Evolutionary conservation across 2,888 invertebrate species (phyloP).

Genomic region (Salpingus planirostris): DNA sequence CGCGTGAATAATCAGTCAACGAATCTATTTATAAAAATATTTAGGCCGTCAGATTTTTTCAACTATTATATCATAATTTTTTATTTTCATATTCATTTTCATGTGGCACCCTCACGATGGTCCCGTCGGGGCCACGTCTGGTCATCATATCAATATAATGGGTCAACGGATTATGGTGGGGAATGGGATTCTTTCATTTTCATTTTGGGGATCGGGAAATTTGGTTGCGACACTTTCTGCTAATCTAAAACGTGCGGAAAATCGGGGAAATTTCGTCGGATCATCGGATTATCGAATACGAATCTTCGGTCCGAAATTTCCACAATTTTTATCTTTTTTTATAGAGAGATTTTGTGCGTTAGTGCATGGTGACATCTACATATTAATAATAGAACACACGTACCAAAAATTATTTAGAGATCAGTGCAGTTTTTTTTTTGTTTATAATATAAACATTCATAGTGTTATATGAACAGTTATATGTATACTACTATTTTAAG

Average conservation of each 20-base stretch:
- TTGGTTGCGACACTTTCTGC: slow-evolving; percentile 28
- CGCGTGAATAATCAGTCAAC: slow-evolving; percentile 32
- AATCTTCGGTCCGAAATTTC: slow-evolving; percentile 5
- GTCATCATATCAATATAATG: slow-evolving; percentile 1
- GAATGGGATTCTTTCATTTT: not conserved
- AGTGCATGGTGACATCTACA: slow-evolving; percentile 37
- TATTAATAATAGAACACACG: slow-evolving; percentile 32
- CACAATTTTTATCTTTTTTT: too few species aligned
- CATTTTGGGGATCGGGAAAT: slow-evolving; percentile 21
- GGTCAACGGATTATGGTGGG: too few species aligned
- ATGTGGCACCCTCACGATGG: too few species aligned
- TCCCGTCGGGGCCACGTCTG: slow-evolving; percentile 2
- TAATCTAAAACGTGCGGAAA: slow-evolving; percentile 25
- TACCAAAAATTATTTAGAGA: slow-evolving; percentile 34
- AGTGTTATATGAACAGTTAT: slow-evolving; percentile 32
- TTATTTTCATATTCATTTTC: slow-evolving; percentile 13
- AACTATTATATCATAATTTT: too few species aligned
- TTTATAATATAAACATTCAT: slow-evolving; percentile 32
- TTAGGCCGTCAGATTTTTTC: slow-evolving; percentile 38
- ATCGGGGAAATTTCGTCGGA: slow-evolving; percentile 3
- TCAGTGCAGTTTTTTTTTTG: slow-evolving; percentile 31
- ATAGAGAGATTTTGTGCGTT: slow-evolving; percentile 37
- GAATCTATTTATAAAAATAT: slow-evolving; percentile 39
- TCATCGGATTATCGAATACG: not conserved
- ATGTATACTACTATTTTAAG: slow-evolving; percentile 24